Evolutionary conservation across 2,797 vertebrate species (phyloP).

Genomic region (Karalla daura): DNA sequence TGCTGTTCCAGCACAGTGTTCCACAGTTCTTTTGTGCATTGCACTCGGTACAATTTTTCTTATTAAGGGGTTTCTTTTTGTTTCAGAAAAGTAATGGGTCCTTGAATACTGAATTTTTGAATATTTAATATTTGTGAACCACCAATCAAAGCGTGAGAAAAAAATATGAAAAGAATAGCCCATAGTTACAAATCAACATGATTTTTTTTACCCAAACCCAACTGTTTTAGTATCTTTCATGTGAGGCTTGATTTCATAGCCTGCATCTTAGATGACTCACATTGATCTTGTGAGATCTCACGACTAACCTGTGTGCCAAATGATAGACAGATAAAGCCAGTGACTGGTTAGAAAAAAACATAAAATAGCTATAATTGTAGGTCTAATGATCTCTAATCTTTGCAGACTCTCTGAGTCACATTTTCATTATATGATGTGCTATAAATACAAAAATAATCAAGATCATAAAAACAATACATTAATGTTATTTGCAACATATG

Average conservation of each 20-base stretch:
- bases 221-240: neutral
- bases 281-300: neutral
- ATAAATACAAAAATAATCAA: too few species aligned
- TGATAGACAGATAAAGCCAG: neutral
- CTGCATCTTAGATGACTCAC: neutral
- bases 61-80: slow-evolving; percentile 12
- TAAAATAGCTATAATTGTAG: too few species aligned
- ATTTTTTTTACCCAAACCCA: neutral
- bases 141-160: neutral
- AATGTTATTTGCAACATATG: neutral
- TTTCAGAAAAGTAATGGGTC: slow-evolving; percentile 6
- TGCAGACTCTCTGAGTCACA: too few species aligned
- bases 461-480: neutral
- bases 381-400: too few species aligned
- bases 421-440: too few species aligned
- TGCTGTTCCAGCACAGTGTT: slow-evolving; percentile 12
- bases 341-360: too few species aligned
- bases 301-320: neutral
- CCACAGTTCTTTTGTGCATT: neutral
- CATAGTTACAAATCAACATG: neutral
- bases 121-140: slow-evolving; percentile 2
- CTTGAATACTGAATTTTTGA: too few species aligned
- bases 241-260: neutral
- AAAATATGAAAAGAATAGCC: neutral
- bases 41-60: slow-evolving; percentile 2